phyloP scores from a whole-genome alignment of 2,797 vertebrate genomes.

The Phataginus tetradactyla region DNA sequence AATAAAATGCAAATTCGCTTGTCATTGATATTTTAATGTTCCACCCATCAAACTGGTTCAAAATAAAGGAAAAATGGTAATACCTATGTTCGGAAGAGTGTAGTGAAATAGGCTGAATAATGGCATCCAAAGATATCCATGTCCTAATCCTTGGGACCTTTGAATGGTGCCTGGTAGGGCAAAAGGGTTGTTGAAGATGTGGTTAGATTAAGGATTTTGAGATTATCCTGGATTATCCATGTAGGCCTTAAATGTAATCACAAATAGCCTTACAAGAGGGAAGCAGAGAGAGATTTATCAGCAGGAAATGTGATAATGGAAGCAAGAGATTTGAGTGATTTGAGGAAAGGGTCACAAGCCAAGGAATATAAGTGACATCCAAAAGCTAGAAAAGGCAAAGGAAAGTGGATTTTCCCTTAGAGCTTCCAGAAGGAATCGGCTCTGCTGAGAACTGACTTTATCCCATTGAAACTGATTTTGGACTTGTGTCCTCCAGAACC shows the following conservation, averaged over 20 bases:
- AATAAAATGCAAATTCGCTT: slow-evolving; percentile 33
- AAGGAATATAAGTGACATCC: neutral
- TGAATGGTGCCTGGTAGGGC: neutral
- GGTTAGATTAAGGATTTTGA: neutral
- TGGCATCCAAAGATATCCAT: neutral
- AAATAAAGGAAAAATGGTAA: slow-evolving; percentile 2
- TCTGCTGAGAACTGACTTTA: neutral
- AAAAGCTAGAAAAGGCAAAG: neutral
- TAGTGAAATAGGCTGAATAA: neutral
- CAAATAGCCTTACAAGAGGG: neutral
- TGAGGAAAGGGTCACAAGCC: neutral
- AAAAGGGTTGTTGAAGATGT: neutral
- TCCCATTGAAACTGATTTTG: neutral
- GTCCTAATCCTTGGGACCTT: neutral
- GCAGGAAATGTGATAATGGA: neutral
- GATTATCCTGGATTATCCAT: neutral
- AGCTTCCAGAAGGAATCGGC: neutral
- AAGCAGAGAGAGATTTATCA: neutral
- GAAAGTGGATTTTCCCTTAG: neutral
- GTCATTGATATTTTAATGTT: neutral
- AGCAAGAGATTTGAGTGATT: neutral
- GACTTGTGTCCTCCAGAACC: neutral
- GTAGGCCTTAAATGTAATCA: neutral
- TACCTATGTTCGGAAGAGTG: neutral
- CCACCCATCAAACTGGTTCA: neutral